Base-by-base conservation (phyloP, 2,888 invertebrate genomes). In the Callyntrura guangdongensis region DNA sequence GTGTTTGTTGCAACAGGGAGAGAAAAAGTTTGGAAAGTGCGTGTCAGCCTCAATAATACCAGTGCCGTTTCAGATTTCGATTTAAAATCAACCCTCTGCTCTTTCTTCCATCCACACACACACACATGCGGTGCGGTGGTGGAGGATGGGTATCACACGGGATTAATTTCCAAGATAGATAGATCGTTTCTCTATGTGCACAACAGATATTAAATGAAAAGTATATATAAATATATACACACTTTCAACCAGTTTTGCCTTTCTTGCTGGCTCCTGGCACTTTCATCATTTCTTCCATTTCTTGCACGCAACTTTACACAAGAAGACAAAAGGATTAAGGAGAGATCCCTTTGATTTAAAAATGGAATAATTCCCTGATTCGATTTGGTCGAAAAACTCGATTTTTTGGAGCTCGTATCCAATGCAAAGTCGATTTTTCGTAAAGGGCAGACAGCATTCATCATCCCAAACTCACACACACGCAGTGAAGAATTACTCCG, bases 261-360 rank as follows among this genome's bases (percentile, higher is more conserved):
- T 47, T 25, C 49, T 45, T 47, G 22, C 25, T 81, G 56, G 36
- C 45, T 20, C 69, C 69, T 69, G 69, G n/a, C 67, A 59, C 67
- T 83, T 83, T 67, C 49, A 56, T 59, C 72, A 56, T 56, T 56
- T 45, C 45, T n/a, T 53, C 64, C 74, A 82, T 82, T 47, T 82
- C 82, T 82, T 82, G 79, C 82, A 88, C 82, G 82, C 88, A 82
- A 81, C 87, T 67, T 87, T 81, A 87, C 81, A 81, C 79, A 79
- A 87, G 81, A 89, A 85, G 90, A 90, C 79, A 86, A 86, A 90
- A 82, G 90, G 90, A 79, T 90, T 90, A 90, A 82, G 90, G 90
- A 20, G 36, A 86, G 90, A 90, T 90, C 90, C 90, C 81, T 81
- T 86, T 90, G 85, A 90, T 86, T 90, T 90, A 85, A 79, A 89